These are phyloP conservation scores for Tineola bisselliella DNA, from an alignment of 2,888 invertebrate species.

Conservation along the genomic window DNA sequence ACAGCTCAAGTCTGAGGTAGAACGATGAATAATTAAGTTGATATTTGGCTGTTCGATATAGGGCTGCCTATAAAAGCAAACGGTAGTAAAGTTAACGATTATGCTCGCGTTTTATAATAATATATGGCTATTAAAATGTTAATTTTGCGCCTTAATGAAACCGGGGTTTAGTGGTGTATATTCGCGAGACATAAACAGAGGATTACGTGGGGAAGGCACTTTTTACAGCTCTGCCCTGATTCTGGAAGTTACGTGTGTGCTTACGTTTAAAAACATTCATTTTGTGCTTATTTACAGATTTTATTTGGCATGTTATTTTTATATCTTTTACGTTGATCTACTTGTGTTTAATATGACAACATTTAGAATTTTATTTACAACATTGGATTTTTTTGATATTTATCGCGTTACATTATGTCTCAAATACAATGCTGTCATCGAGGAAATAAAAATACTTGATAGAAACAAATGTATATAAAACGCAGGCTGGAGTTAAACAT, in stretches of 20 bases:
- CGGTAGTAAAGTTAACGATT: slow-evolving; percentile 36
- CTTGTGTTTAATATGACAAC: no score
- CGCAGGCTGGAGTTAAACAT: neutral
- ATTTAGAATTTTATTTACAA: no score
- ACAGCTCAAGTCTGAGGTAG: slow-evolving; percentile 21
- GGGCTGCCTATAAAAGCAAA: slow-evolving; percentile 17
- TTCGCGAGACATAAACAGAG: slow-evolving; percentile 39
- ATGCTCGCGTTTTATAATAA: slow-evolving; percentile 49
- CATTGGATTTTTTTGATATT: no score
- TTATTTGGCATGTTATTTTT: neutral
- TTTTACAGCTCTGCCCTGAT: slow-evolving; percentile 54
- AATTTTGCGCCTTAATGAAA: slow-evolving; percentile 61
- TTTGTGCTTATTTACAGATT: neutral
- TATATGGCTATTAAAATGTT: slow-evolving; percentile 63
- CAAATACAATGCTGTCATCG: no score
- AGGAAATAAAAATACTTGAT: no score
- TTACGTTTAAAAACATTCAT: neutral
- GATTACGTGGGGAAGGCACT: slow-evolving; percentile 47
- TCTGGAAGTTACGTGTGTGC: slow-evolving; percentile 20
- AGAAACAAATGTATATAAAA: neutral
- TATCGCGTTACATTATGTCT: no score
- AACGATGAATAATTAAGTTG: slow-evolving; percentile 13
- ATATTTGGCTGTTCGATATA: slow-evolving; percentile 13
- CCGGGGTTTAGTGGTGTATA: slow-evolving; percentile 50
- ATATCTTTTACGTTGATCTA: neutral